phyloP scores from a whole-genome alignment of 2,888 invertebrate species.

The Holacanthella duospinosa region DNA sequence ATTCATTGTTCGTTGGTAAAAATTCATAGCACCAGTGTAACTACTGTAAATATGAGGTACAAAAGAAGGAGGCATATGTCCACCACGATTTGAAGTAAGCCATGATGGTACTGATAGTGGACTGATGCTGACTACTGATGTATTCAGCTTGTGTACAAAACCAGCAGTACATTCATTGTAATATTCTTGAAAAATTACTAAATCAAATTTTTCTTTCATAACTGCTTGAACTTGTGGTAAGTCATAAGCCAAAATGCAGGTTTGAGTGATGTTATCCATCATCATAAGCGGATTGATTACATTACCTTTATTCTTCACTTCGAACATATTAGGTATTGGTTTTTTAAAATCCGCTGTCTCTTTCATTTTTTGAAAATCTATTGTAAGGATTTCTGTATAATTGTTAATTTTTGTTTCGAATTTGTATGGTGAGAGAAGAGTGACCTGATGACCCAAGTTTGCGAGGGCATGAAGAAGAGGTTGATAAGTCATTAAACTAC shows the following conservation, averaged over 20 bases:
- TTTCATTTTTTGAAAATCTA: constrained; percentile 15
- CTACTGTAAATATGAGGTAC: constrained; percentile 4
- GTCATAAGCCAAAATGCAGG: constrained; percentile 21
- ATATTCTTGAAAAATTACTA: constrained; percentile 37
- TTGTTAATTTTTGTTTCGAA: constrained; percentile 42
- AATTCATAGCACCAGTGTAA: constrained; percentile 12
- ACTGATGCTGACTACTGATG: constrained; percentile 2
- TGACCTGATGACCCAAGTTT: constrained; percentile 47
- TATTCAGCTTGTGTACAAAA: constrained; percentile 11
- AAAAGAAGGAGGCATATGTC: constrained; percentile 15
- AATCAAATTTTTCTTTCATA: constrained; percentile 34
- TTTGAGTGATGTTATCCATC: constrained; percentile 4
- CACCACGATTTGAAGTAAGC: background rate
- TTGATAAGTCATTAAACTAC: constrained; percentile 46
- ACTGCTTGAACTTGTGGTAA: constrained; percentile 17
- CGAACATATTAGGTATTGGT: constrained; percentile 12
- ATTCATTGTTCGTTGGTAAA: constrained; percentile 11
- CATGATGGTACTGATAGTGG: constrained; percentile 5
- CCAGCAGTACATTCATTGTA: constrained; percentile 23
- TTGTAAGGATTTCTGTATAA: constrained; percentile 33
- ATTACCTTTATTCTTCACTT: constrained; percentile 13
- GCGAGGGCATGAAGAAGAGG: constrained; percentile 47
- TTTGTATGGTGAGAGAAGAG: constrained; percentile 44
- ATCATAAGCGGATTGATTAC: constrained; percentile 14
- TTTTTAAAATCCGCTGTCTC: background rate